These are phyloP conservation scores for Meteorus sp. DNA, from an alignment of 1,140 invertebrate genomes.

Conservation along the genomic window DNA sequence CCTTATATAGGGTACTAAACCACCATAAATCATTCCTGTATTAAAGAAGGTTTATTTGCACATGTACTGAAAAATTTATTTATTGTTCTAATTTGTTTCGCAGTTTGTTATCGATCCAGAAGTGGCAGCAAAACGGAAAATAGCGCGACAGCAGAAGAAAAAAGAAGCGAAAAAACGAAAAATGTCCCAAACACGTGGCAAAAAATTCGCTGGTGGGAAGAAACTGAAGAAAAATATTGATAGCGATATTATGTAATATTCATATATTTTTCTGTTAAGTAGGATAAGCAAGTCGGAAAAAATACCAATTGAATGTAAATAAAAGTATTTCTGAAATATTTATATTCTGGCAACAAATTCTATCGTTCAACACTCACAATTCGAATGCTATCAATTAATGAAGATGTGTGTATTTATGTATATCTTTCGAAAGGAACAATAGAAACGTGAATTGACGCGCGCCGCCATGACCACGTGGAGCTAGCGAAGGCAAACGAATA, in stretches of 20 bases:
- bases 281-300: no score
- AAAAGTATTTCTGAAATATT: no score
- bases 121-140: constrained; percentile 74
- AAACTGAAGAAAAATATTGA: constrained; percentile 41
- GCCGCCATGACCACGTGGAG: no score
- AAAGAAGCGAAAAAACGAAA: constrained; percentile 74
- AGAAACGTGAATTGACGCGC: no score
- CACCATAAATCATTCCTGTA: constrained; percentile 16
- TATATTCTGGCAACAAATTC: no score
- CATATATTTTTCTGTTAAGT: no score
- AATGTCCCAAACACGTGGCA: constrained; percentile 61
- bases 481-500: no score
- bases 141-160: constrained; percentile 75
- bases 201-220: constrained; percentile 47
- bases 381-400: no score
- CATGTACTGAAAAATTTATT: constrained; percentile 9
- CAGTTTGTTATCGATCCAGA: constrained; percentile 77
- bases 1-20: constrained; percentile 18
- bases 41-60: constrained; percentile 20
- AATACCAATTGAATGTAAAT: no score
- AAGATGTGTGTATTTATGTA: no score
- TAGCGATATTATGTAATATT: constrained; percentile 38
- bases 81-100: constrained; percentile 43
- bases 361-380: no score
- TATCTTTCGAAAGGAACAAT: no score